Base-by-base conservation (phyloP, 2,113 vertebrate genomes). In the Mirza zaza region DNA sequence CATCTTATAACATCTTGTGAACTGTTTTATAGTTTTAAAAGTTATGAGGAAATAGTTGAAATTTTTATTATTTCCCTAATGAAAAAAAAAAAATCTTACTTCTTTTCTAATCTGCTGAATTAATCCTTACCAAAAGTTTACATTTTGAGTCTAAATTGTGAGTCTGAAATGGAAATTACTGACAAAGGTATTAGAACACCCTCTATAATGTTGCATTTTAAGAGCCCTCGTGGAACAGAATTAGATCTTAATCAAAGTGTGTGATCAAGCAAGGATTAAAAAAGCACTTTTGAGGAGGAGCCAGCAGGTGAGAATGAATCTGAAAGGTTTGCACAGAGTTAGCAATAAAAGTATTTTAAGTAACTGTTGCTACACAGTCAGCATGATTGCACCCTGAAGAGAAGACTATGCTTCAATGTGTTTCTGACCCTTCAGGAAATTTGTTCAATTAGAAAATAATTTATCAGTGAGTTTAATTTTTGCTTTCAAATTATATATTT, bases 261-360 rank as follows among this genome's bases (percentile, higher is more conserved):
- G 48, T 73, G 96, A 93, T 95, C 83, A 97, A 80, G 65, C 42
- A 91, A 97, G 65, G 50, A 97, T 94, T 96, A 97, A 98, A 95
- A 82, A 90, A 96, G 67, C 21, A 61, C 48, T 82, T 88, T 39
- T 36, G 61, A 94, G 91, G 92, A 97, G n/a, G 79, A 27, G 42
- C 17, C 55, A 91, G 61, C 48, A 92, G 76, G 73, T 94, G 23
- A 97, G 34, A 96, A 93, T 36, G 81, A 82, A 63, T 86, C 25
- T 59, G 55, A 95, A 91, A 95, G 73, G 73, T 42, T 77, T 73
- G n/a, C 96, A 71, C 21, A 87, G 59, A 94, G 76, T 80, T 50
- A 92, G 71, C n/a, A 95, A 17, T 10, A 68, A 81, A 42, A 93
- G 71, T 88, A 91, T 97, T 82, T 95, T 92, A 85, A 91, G 83